Conservation (phyloP, 2,113 vertebrate species). For the Perca schrenkii region DNA sequence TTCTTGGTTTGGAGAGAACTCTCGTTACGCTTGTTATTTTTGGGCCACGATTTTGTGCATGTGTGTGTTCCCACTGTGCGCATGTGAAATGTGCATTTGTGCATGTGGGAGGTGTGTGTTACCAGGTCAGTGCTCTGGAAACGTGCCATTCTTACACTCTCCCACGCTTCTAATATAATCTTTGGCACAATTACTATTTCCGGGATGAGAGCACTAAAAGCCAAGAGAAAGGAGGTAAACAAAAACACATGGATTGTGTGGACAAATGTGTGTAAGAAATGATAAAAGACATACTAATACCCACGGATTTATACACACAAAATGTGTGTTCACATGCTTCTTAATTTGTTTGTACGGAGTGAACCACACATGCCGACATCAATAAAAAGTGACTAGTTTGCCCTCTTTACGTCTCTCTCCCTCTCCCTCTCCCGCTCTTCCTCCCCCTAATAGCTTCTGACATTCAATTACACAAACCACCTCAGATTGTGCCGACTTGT, state of each 20-base stretch:
- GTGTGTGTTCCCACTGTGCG: neutral
- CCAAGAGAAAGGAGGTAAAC: slow-evolving; percentile 9
- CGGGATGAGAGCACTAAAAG: neutral
- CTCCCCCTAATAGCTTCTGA: slow-evolving; percentile 45
- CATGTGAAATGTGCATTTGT: neutral
- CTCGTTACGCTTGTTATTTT: slow-evolving; percentile 50
- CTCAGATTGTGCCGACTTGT: slow-evolving; percentile 9
- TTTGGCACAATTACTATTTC: neutral
- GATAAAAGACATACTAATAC: neutral
- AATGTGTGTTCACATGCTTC: neutral
- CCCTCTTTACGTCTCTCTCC: slow-evolving; percentile 53
- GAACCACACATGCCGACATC: slow-evolving; percentile 23
- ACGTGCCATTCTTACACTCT: neutral
- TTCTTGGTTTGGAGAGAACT: too few species aligned
- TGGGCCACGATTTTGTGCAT: slow-evolving; percentile 35
- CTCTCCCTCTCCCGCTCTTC: neutral
- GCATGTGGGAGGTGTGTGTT: slow-evolving; percentile 13
- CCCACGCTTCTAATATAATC: slow-evolving; percentile 20
- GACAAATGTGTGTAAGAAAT: neutral
- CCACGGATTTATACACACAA: neutral
- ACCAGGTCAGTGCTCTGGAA: slow-evolving; percentile 50
- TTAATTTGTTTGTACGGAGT: slow-evolving; percentile 43
- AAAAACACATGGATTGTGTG: neutral
- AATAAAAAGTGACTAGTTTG: slow-evolving; percentile 51
- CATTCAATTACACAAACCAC: slow-evolving; percentile 57